A percentile compares a stretch with the other conserved stretches of the same genome.
Evolutionary conservation across 2,888 invertebrate genomes (phyloP).

Genomic region (Apocheima hispidaria): DNA sequence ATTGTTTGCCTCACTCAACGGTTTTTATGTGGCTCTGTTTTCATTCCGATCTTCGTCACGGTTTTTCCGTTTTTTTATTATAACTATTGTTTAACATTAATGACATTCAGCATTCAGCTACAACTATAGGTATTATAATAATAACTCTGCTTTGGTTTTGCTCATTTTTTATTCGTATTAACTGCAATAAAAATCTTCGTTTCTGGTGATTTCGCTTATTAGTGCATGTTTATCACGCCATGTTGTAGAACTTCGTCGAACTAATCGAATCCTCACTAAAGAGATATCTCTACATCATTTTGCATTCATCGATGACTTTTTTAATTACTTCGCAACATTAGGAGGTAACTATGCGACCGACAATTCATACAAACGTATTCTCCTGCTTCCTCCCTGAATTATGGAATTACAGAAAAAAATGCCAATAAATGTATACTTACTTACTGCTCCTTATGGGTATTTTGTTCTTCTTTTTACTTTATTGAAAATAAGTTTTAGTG

Average conservation of each 20-base stretch:
- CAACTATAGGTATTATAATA: slow-evolving; percentile 1
- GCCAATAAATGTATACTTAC: too few species aligned
- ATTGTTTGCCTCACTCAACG: slow-evolving; percentile 14
- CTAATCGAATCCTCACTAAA: slow-evolving; percentile 15
- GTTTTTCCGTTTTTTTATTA: slow-evolving; percentile 9
- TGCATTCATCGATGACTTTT: slow-evolving; percentile 28
- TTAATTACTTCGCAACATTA: slow-evolving; percentile 36
- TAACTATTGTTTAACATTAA: slow-evolving; percentile 17
- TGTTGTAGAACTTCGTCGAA: background rate
- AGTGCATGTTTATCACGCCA: background rate
- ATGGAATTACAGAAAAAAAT: too few species aligned
- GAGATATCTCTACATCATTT: slow-evolving; percentile 15
- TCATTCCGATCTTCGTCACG: slow-evolving; percentile 16
- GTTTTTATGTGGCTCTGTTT: slow-evolving; percentile 1
- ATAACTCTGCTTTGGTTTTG: background rate
- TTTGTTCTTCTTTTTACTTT: too few species aligned
- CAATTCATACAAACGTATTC: too few species aligned
- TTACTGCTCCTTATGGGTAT: too few species aligned
- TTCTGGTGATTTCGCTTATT: background rate
- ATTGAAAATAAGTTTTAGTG: too few species aligned
- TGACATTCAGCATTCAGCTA: slow-evolving; percentile 7
- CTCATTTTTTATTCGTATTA: background rate
- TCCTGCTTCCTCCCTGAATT: too few species aligned
- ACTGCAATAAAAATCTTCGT: background rate
- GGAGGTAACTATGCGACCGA: too few species aligned